phyloP scores from a whole-genome alignment of 2,797 vertebrate genomes.

The Erpetoichthys calabaricus region DNA sequence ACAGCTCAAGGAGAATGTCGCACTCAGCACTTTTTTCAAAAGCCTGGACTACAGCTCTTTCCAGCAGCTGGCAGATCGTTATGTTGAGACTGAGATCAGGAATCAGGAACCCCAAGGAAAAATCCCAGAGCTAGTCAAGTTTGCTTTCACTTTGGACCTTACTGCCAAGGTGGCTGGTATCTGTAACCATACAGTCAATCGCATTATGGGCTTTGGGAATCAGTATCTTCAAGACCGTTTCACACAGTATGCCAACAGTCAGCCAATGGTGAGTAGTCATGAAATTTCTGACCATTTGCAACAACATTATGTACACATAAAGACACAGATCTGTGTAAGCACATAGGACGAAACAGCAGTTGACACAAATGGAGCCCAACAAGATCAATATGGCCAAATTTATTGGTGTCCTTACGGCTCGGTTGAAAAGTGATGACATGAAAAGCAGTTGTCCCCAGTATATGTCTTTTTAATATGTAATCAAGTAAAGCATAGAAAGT shows the following conservation, averaged over 20 bases:
- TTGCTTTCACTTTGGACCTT: slow-evolving; percentile 66
- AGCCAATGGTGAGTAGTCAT: slow-evolving; percentile 11
- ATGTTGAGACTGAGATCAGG: slow-evolving; percentile 32
- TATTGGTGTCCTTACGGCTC: too few species aligned
- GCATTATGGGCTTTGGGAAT: slow-evolving; percentile 65
- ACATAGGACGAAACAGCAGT: too few species aligned
- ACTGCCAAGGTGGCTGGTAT: slow-evolving; percentile 55
- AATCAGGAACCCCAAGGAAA: slow-evolving; percentile 16
- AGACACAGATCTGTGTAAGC: too few species aligned
- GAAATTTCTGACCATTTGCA: too few species aligned
- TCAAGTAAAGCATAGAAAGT: too few species aligned
- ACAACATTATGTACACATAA: too few species aligned
- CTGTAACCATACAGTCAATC: slow-evolving; percentile 47
- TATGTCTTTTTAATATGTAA: too few species aligned
- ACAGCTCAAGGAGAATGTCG: slow-evolving; percentile 58
- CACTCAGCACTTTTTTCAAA: slow-evolving; percentile 51
- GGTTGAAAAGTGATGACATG: too few species aligned
- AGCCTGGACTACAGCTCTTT: slow-evolving; percentile 66
- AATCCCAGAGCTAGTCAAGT: slow-evolving; percentile 42
- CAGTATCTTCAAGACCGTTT: slow-evolving; percentile 57
- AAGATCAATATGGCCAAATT: too few species aligned
- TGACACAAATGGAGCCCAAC: too few species aligned
- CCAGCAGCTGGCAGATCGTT: slow-evolving; percentile 57
- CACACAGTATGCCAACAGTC: slow-evolving; percentile 26
- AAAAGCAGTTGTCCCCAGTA: too few species aligned